These are phyloP conservation scores for Lypha dubia DNA, from an alignment of 2,888 invertebrate genomes.

Conservation along the genomic window DNA sequence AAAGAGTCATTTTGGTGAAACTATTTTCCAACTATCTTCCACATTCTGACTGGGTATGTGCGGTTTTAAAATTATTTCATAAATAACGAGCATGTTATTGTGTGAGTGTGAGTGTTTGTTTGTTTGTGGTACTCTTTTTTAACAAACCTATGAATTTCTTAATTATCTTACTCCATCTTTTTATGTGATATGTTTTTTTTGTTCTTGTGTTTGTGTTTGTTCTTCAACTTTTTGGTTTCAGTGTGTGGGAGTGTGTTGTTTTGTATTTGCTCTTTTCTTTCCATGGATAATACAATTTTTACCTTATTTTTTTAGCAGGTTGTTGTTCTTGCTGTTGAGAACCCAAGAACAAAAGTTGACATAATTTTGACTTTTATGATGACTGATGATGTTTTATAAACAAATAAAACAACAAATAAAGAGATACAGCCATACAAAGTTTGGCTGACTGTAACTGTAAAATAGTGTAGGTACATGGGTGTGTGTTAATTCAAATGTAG, in stretches of 20 bases:
- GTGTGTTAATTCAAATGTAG: not conserved
- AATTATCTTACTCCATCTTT: slow-evolving; percentile 56
- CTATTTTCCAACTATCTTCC: no score
- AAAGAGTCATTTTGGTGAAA: no score
- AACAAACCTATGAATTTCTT: slow-evolving; percentile 53
- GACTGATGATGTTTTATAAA: slow-evolving; percentile 66
- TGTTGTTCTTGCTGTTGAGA: slow-evolving; percentile 7
- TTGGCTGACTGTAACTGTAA: not conserved
- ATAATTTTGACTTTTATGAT: slow-evolving; percentile 70
- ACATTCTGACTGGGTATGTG: no score
- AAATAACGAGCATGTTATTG: slow-evolving; percentile 12
- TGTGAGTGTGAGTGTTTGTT: not conserved
- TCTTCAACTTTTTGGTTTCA: not conserved
- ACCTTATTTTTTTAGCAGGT: not conserved
- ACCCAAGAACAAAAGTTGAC: slow-evolving; percentile 65
- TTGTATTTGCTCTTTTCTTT: slow-evolving; percentile 4
- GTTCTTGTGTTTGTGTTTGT: no score
- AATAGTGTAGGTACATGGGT: not conserved
- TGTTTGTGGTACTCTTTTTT: slow-evolving; percentile 26
- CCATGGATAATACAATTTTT: slow-evolving; percentile 14
- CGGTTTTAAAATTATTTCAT: not conserved
- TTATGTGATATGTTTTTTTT: not conserved
- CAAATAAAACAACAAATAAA: slow-evolving; percentile 13
- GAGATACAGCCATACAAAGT: not conserved
- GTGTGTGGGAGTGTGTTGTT: not conserved